Evolutionary conservation across 2,888 invertebrate genomes (phyloP).

Genomic region (Mechanitis messenoides): DNA sequence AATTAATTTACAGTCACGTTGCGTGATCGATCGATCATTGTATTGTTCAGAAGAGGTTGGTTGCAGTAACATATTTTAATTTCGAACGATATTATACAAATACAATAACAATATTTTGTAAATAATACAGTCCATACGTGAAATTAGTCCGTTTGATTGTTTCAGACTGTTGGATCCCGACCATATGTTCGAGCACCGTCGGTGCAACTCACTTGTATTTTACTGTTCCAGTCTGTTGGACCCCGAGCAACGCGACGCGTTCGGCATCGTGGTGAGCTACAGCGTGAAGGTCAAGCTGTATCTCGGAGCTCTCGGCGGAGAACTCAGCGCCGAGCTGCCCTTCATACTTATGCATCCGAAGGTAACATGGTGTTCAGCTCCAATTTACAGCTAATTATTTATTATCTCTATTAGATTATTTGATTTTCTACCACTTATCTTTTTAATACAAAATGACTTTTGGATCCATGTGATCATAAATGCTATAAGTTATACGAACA

Average conservation of each 20-base stretch:
- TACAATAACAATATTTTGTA: too few species aligned
- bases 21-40: not conserved
- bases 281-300: constrained; percentile 96
- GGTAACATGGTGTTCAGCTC: constrained; percentile 55
- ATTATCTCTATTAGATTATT: not conserved
- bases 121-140: not conserved
- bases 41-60: not conserved
- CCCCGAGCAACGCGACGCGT: constrained; percentile 92
- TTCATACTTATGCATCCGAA: constrained; percentile 95
- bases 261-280: constrained; percentile 97
- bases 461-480: too few species aligned
- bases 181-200: not conserved
- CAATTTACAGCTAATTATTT: too few species aligned
- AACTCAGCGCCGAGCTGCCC: constrained; percentile 92
- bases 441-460: too few species aligned
- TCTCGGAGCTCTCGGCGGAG: constrained; percentile 94
- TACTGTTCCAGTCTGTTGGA: constrained; percentile 54
- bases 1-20: too few species aligned
- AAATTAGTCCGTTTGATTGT: not conserved
- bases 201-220: constrained; percentile 1
- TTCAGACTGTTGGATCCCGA: constrained; percentile 2
- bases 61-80: too few species aligned
- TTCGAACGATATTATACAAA: too few species aligned
- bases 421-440: not conserved
- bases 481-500: too few species aligned